Conservation (phyloP, 2,113 vertebrate species). For the Nothobranchius furzeri region DNA sequence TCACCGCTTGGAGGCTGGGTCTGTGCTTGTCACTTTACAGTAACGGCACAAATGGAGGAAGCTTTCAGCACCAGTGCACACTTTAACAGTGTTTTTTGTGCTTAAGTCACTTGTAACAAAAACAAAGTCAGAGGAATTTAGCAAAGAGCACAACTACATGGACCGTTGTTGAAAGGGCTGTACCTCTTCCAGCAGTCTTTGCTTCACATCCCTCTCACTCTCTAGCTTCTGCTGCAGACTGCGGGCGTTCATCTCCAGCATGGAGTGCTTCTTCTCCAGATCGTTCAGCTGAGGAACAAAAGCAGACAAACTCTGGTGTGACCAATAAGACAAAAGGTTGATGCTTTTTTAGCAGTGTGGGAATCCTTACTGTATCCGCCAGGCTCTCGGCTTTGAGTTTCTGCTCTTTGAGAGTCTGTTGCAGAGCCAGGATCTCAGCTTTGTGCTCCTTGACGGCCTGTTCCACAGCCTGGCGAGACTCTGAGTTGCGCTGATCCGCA, state of each 20-base stretch:
- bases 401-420: constrained; percentile 98
- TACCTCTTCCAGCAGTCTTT: constrained; percentile 96
- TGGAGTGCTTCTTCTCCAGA: constrained; percentile 97
- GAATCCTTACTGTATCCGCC: constrained; percentile 88
- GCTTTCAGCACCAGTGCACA: neutral
- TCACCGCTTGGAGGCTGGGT: constrained; percentile 1
- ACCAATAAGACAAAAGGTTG: neutral
- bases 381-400: constrained; percentile 97
- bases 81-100: neutral
- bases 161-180: too few relatives aligned
- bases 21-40: neutral
- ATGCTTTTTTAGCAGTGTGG: neutral
- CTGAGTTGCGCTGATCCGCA: constrained; percentile 93
- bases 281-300: constrained; percentile 85
- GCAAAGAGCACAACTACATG: too few relatives aligned
- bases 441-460: constrained; percentile 98
- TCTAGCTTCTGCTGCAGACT: constrained; percentile 98
- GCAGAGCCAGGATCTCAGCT: constrained; percentile 93
- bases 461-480: constrained; percentile 95
- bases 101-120: too few relatives aligned
- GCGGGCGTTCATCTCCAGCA: constrained; percentile 97
- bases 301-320: neutral
- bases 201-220: constrained; percentile 95
- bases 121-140: too few relatives aligned
- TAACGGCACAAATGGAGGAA: neutral